Evolutionary conservation across 2,888 invertebrate genomes (phyloP).

Genomic region (Hylaea fasciaria): DNA sequence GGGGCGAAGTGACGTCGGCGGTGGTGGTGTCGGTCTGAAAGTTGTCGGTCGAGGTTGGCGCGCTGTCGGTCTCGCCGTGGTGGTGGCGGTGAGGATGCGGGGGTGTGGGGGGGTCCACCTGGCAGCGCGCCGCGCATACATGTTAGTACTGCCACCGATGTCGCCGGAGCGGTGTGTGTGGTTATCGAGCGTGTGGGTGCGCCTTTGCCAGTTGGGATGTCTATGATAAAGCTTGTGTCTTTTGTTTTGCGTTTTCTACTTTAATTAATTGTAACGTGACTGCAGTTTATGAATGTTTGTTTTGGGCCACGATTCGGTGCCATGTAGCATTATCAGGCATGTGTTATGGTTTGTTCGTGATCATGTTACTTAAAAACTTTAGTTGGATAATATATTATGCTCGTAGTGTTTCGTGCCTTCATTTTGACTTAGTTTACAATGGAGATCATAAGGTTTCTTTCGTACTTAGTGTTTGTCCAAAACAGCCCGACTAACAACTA

Average conservation of each 20-base stretch:
- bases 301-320: no score
- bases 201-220: constrained; percentile 21
- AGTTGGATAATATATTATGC: no score
- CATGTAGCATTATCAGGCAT: no score
- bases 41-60: constrained; percentile 77
- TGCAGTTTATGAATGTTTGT: no score
- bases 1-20: constrained; percentile 54
- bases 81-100: constrained; percentile 79
- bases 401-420: no score
- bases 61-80: constrained; percentile 69
- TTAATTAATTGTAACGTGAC: background rate
- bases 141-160: constrained; percentile 77
- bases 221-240: no score
- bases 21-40: constrained; percentile 76
- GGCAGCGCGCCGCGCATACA: constrained; percentile 72
- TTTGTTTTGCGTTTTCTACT: background rate
- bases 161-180: constrained; percentile 68
- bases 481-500: no score
- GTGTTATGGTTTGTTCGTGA: no score
- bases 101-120: constrained; percentile 63
- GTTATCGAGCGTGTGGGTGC: constrained; percentile 50
- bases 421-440: no score
- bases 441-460: no score
- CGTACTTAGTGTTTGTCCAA: no score
- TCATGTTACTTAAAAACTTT: no score